Evolutionary conservation across 2,797 vertebrate genomes (phyloP).

Genomic region (Streptopelia turtur): DNA sequence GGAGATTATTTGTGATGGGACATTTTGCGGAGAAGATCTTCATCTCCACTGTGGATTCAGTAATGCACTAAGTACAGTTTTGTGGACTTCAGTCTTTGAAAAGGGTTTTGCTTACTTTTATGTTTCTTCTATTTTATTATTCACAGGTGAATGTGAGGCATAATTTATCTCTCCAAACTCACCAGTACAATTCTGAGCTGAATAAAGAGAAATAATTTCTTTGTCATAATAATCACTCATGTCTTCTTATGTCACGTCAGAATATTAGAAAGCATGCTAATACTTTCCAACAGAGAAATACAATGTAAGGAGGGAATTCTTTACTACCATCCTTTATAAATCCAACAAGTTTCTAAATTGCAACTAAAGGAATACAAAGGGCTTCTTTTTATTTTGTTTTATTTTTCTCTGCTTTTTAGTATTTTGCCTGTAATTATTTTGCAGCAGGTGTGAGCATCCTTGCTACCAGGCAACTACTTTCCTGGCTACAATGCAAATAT

Average conservation of each 20-base stretch:
- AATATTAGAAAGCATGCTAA: background rate
- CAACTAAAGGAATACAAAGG: background rate
- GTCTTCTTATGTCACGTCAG: background rate
- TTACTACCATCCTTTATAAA: background rate
- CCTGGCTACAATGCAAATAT: slow-evolving; percentile 26
- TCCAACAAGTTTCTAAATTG: background rate
- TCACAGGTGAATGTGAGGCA: background rate
- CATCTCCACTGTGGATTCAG: background rate
- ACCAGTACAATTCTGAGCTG: background rate
- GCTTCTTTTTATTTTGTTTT: background rate
- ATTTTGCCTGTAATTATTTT: slow-evolving; percentile 1
- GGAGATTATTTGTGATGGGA: background rate
- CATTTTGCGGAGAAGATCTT: background rate
- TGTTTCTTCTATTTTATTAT: slow-evolving; percentile 8
- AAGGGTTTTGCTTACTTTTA: slow-evolving; percentile 2
- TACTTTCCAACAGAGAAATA: background rate
- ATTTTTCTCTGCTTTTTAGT: background rate
- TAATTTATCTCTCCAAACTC: slow-evolving; percentile 1
- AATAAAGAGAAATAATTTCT: background rate
- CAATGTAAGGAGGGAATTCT: background rate
- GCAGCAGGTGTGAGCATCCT: background rate
- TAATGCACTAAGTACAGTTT: background rate
- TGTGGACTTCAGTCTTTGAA: background rate
- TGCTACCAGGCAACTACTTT: background rate
- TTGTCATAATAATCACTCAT: background rate